A percentile compares a stretch with the other conserved stretches of the same genome.
Evolutionary conservation across 2,797 vertebrate species (phyloP).

Genomic region (Gymnopithys bicolor): DNA sequence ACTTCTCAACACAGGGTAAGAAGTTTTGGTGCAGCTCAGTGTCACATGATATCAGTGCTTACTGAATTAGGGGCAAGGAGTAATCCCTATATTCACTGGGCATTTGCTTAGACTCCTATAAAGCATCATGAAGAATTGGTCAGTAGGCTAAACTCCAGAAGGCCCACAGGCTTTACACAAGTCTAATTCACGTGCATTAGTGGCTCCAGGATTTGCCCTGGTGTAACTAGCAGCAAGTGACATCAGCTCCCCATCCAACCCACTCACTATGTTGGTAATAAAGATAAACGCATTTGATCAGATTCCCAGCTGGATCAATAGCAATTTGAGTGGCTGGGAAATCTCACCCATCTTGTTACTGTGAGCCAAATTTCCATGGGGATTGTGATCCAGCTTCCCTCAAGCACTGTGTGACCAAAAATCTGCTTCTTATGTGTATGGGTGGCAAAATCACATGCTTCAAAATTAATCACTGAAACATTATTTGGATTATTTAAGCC

Average conservation of each 20-base stretch:
- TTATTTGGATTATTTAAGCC: neutral
- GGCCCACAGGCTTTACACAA: neutral
- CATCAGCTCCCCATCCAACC: neutral
- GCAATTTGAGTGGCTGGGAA: slow-evolving; percentile 24
- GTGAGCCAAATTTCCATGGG: neutral
- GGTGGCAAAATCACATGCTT: neutral
- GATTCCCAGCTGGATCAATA: slow-evolving; percentile 50
- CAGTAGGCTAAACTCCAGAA: neutral
- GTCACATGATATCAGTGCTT: neutral
- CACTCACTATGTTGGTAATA: neutral
- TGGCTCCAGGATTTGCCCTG: neutral
- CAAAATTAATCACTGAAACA: neutral
- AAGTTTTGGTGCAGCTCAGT: neutral
- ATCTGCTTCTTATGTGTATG: neutral
- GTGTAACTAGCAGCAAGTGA: neutral
- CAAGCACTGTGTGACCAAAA: neutral
- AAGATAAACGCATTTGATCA: slow-evolving; percentile 56
- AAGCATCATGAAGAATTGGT: neutral
- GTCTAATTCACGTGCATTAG: neutral
- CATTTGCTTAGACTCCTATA: neutral
- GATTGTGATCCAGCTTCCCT: neutral
- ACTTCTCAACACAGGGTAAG: neutral
- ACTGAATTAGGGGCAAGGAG: neutral
- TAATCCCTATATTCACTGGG: neutral
- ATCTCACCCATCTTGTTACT: slow-evolving; percentile 22